Evolutionary conservation across 2,113 vertebrate species (phyloP), one percentile per base, ranked within the genome.

Genomic region (Scomber scombrus): DNA sequence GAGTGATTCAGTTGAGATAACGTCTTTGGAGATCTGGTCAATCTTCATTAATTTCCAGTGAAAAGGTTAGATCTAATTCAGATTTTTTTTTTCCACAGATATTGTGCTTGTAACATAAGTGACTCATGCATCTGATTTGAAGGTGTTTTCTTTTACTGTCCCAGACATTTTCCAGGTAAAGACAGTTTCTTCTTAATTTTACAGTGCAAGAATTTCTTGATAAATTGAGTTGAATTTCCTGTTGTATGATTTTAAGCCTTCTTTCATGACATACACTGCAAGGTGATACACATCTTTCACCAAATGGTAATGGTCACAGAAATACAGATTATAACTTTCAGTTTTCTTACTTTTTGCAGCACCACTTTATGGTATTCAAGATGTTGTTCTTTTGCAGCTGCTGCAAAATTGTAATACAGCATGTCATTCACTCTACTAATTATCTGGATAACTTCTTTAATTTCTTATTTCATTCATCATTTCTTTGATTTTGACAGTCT

Each of bases 1-100:
- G 23, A 26, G 60, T 63, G 46, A 77, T 76, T 84, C 57, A 75
- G 29, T 31, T 70, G 55, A 23, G n/a, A 66, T 16, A 26, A 51
- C 58, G 18, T 54, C 14, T 51, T 67, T n/a, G 50, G 12, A 47
- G 31, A 40, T 2, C 34, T 26, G 49, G 7, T 76, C 18, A 46
- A 3, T 46, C 61, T 55, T 14, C 21, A 14, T 71, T 67, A 14
- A 62, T 10, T 57, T 21, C 0, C 4, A 3, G 9, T 50, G 52
- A 11, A 29, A 26, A 51, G 43, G 45, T 18, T 21, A 49, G 11
- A 50, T 13, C 13, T 2, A 19, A 7, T 11, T 31, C 60, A 54
- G 23, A 19, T 67, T 8, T 23, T 68, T 19, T 2, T 5, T 31
- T 50, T 45, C 5, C 4, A 34, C 31, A 34, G 31, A 34, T 23